phyloP scores from a whole-genome alignment of 2,113 vertebrate species.

The Myotis yumanensis region DNA sequence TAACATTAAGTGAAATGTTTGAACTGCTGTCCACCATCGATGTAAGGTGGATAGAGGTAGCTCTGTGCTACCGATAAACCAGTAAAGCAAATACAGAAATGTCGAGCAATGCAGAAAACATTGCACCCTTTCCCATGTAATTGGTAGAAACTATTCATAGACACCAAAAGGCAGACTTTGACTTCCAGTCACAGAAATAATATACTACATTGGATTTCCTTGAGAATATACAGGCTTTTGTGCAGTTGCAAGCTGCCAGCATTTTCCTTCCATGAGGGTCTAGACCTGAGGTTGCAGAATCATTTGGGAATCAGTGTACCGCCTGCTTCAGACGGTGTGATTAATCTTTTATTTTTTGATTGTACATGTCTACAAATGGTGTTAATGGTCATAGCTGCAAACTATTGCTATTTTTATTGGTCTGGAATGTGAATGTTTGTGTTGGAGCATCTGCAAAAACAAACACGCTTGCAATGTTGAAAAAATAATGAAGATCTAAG shows the following conservation, averaged over 20 bases:
- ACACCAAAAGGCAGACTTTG: constrained; percentile 30
- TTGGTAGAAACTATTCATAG: neutral
- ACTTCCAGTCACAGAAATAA: neutral
- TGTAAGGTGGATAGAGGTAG: neutral
- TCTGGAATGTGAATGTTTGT: constrained; percentile 59
- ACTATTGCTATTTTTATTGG: constrained; percentile 70
- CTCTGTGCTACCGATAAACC: neutral
- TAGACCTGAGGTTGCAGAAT: constrained; percentile 46
- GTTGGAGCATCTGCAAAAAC: constrained; percentile 69
- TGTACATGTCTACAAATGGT: constrained; percentile 63
- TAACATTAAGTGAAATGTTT: neutral
- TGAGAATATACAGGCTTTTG: neutral
- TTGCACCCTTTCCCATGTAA: neutral
- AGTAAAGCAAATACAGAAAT: neutral
- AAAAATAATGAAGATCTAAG: constrained; percentile 76
- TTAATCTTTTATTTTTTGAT: constrained; percentile 61
- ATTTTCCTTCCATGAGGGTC: neutral
- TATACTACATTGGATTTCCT: neutral
- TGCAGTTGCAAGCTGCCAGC: neutral
- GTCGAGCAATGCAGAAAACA: neutral
- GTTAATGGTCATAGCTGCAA: constrained; percentile 72
- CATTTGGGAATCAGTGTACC: constrained; percentile 41
- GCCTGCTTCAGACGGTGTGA: constrained; percentile 21
- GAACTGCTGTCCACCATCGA: neutral
- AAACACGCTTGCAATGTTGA: constrained; percentile 64